Conservation (phyloP, 2,113 vertebrate species). For the Petaurus breviceps region DNA sequence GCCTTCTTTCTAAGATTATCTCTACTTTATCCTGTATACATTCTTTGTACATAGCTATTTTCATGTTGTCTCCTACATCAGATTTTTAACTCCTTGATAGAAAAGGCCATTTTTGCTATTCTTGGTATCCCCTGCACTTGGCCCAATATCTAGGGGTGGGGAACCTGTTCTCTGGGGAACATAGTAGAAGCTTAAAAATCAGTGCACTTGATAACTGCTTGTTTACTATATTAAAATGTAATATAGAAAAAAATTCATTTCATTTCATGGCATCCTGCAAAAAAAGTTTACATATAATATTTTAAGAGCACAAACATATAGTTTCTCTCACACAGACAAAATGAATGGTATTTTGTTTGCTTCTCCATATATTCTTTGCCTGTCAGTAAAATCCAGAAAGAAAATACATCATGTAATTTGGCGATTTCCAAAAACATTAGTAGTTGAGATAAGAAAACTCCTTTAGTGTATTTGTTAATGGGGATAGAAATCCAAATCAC, state of each 20-base stretch:
- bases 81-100: too few species aligned
- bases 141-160: too few species aligned
- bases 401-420: background rate
- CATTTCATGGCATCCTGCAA: background rate
- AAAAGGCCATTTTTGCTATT: too few species aligned
- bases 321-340: background rate
- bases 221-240: background rate
- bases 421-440: background rate
- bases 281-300: background rate
- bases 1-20: too few species aligned
- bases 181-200: background rate
- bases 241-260: background rate
- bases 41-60: too few species aligned
- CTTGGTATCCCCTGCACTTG: too few species aligned
- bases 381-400: background rate
- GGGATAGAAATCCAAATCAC: background rate
- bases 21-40: too few species aligned
- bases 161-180: too few species aligned
- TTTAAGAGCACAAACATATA: background rate
- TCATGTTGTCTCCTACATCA: too few species aligned
- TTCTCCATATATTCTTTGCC: background rate
- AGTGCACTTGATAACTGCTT: background rate
- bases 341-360: background rate
- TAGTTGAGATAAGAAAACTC: background rate
- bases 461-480: conserved; percentile 17